Evolutionary conservation across 1,140 invertebrate species (phyloP), one percentile per base, ranked within the genome.

Genomic region (Diuraphis noxia): DNA sequence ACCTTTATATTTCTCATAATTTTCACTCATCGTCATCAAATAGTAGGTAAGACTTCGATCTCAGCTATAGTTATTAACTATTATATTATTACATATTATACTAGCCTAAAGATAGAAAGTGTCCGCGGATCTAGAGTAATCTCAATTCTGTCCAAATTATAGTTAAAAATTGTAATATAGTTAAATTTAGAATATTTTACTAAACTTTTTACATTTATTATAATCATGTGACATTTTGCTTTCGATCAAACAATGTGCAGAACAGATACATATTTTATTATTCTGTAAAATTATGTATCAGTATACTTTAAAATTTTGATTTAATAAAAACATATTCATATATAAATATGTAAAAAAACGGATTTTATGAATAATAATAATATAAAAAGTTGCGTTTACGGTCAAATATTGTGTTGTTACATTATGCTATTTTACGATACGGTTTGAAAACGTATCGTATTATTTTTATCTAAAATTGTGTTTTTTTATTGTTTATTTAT

Each of bases 201-300:
- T 3, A 10, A n/a, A 63, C 10, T n/a, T 63, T 63, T 63, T 17
- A 63, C 4, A n/a, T n/a, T 63, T 63, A 63, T 63, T 5, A 63
- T 17, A 17, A 63, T n/a, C 8, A 17, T 63, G 13, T n/a, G 17
- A 17, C 1, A 30, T 63, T 63, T 17, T n/a, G 10, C 10, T n/a
- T n/a, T n/a, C 4, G 3, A 63, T n/a, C 3, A 63, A 63, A n/a
- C 4, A 3, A 17, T 7, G 13, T 0, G 4, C 4, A n/a, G 0
- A 63, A n/a, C 10, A n/a, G 3, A 49, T 10, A 63, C 10, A 5
- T n/a, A 5, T 17, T 6, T 72, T 6, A n/a, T 72, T n/a, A n/a
- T n/a, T n/a, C n/a, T n/a, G n/a, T n/a, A n/a, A n/a, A n/a, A n/a
- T n/a, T n/a, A 72, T 72, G 9, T 56, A 56, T n/a, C 30, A 63